Conservation (phyloP, 2,888 invertebrate species). For the Eledona agricola region DNA sequence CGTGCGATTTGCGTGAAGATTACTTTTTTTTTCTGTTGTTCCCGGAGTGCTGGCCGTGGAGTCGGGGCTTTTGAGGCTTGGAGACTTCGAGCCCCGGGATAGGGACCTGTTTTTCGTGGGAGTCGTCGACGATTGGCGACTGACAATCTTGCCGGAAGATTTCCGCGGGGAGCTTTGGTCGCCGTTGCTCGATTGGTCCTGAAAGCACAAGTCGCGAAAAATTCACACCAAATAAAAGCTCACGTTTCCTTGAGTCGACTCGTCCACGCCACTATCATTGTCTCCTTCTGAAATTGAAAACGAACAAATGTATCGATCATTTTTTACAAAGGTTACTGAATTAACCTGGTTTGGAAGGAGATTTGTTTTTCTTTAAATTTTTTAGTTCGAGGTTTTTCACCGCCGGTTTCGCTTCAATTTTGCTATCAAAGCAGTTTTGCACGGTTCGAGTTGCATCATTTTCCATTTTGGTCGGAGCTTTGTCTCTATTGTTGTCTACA, state of each 20-base stretch:
- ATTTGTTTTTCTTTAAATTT: constrained; percentile 43
- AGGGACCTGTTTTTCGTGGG: constrained; percentile 60
- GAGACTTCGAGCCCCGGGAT: constrained; percentile 62
- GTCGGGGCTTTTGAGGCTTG: constrained; percentile 77
- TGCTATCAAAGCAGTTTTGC: no score
- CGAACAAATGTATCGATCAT: constrained; percentile 5
- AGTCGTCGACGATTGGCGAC: constrained; percentile 55
- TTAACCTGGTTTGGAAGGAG: constrained; percentile 45
- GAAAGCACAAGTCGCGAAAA: constrained; percentile 8
- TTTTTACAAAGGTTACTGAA: constrained; percentile 27
- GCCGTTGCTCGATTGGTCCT: constrained; percentile 68
- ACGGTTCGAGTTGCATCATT: no score
- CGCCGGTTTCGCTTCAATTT: no score
- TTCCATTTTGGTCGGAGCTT: constrained; percentile 8
- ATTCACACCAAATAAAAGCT: constrained; percentile 57
- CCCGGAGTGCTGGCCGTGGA: constrained; percentile 63
- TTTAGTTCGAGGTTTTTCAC: constrained; percentile 36
- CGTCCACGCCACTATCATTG: constrained; percentile 84
- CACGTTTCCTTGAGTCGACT: constrained; percentile 82
- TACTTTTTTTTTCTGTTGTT: constrained; percentile 77
- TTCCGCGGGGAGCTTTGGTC: constrained; percentile 77
- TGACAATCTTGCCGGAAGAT: constrained; percentile 68
- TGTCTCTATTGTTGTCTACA: constrained; percentile 15
- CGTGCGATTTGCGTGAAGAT: no score
- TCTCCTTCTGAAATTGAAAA: constrained; percentile 76